Base-by-base conservation (phyloP, 2,797 vertebrate genomes). In the Sylvia borin region DNA sequence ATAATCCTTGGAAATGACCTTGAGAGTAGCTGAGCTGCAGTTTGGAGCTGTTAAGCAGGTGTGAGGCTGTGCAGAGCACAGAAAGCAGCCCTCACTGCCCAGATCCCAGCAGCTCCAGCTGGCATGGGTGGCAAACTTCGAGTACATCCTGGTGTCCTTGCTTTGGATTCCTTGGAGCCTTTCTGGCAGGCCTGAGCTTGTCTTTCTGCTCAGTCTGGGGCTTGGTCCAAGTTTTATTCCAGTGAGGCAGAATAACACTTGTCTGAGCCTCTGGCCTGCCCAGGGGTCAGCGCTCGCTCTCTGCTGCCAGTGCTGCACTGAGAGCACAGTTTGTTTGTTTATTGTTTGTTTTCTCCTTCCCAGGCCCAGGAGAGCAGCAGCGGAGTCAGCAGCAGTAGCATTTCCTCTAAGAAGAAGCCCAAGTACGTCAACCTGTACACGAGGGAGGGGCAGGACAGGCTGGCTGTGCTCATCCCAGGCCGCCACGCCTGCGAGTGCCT, bases 341-440 rank as follows among this genome's bases (percentile, higher is more conserved):
- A 20, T 57, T 57, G 1, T 68, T 84, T 84, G 1, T 58, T 83
- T 61, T 90, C 89, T 68, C 19, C 85, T 55, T 45, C 42, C 87
- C 93, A 99, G 99, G 98, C 97, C 15, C 99, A 99, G 92, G 99
- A 99, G 95, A 95, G 90, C 62, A 79, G 64, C 77, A 78, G 55
- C 5, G 92, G 86, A 43, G 97, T 95, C 45, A 73, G 78, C 62
- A 88, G 50, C 61, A 90, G 91, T 29, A 98, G 97, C 71, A 96
- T 26, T 48, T 97, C 96, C 38, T 95, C 97, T 11, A 99, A 99
- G 98, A 99, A 99, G 97, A 99, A 99, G 97, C 98, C 92, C 32
- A 99, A 99, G 92, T 99, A 98, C 64, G 98, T 99, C 84, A 99
- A 84, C 94, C 98, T 99, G 57, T 99, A 99, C 48, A 98, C 98